Percentiles rank a stretch among this genome's conserved stretches.
These are phyloP conservation scores for Thyatira batis DNA, from an alignment of 2,888 invertebrate species.

Conservation along the genomic window DNA sequence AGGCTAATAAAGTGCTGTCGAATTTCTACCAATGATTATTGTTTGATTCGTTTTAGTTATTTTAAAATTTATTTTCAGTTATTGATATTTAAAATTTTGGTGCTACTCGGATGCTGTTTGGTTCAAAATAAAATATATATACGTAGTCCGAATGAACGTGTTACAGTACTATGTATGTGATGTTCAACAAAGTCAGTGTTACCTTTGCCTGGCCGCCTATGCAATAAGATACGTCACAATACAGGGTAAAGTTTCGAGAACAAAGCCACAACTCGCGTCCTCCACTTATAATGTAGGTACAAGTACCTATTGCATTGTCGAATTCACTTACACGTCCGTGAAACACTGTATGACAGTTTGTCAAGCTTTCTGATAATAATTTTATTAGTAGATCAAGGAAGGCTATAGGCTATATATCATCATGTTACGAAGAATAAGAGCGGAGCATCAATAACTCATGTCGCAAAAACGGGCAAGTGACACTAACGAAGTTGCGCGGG, in stretches of 20 bases:
- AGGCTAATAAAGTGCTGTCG: conserved; percentile 28
- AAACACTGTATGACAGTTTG: conserved; percentile 36
- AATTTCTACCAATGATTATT: not conserved
- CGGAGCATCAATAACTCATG: no score
- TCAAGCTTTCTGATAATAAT: not conserved
- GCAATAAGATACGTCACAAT: conserved; percentile 72
- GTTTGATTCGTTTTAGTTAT: not conserved
- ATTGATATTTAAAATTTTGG: not conserved
- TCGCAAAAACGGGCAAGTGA: no score
- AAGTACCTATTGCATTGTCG: conserved; percentile 69
- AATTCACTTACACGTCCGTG: conserved; percentile 65
- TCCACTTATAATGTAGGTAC: conserved; percentile 49
- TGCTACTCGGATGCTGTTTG: not conserved
- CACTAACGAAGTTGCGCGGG: no score
- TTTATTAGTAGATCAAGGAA: no score
- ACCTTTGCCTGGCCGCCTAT: conserved; percentile 54
- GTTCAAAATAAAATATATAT: not conserved
- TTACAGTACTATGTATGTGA: not conserved
- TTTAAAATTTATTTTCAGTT: not conserved
- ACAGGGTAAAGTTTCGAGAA: conserved; percentile 67
- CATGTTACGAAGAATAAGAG: no score
- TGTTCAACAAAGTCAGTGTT: conserved; percentile 41
- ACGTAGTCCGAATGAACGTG: not conserved
- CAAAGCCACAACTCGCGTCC: conserved; percentile 72
- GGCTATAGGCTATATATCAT: no score